Evolutionary conservation across 2,797 vertebrate genomes (phyloP).

Genomic region (Phalanger gymnotis): DNA sequence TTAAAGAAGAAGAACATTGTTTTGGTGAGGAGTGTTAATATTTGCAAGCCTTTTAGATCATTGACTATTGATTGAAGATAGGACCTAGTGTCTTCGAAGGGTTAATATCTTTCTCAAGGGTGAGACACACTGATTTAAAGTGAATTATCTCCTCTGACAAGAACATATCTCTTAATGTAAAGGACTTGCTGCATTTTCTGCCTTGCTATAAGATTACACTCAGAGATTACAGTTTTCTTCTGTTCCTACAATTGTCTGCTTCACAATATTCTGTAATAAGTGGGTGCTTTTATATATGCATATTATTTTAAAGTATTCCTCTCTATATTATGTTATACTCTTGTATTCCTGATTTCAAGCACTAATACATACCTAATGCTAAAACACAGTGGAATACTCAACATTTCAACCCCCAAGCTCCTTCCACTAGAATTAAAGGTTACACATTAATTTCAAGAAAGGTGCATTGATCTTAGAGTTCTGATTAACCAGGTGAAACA

Average conservation of each 20-base stretch:
- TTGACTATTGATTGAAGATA: conserved; percentile 26
- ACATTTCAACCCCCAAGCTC: conserved; percentile 41
- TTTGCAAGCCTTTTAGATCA: conserved; percentile 38
- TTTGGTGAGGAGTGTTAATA: neutral
- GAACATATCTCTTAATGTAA: conserved; percentile 22
- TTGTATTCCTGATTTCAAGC: conserved; percentile 19
- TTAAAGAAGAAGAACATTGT: neutral
- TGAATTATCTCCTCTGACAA: conserved; percentile 10
- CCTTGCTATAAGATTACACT: conserved; percentile 20
- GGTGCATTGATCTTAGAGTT: conserved; percentile 58
- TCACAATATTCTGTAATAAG: conserved; percentile 39
- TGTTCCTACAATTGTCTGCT: neutral
- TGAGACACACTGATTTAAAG: conserved; percentile 11
- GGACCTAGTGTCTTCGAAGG: neutral
- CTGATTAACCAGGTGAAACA: conserved; percentile 60
- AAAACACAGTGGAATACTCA: conserved; percentile 34
- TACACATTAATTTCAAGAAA: conserved; percentile 59
- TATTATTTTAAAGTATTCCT: conserved; percentile 23
- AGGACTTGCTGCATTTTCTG: neutral
- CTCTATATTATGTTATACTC: neutral
- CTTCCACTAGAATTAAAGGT: conserved; percentile 62
- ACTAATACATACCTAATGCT: conserved; percentile 31
- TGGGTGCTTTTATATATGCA: conserved; percentile 40
- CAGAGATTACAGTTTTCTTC: conserved; percentile 36
- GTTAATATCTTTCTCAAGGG: conserved; percentile 3